A percentile compares a stretch with the other conserved stretches of the same genome.
Evolutionary conservation across 2,888 invertebrate genomes (phyloP).

Genomic region (Troglohyphantes excavatus): DNA sequence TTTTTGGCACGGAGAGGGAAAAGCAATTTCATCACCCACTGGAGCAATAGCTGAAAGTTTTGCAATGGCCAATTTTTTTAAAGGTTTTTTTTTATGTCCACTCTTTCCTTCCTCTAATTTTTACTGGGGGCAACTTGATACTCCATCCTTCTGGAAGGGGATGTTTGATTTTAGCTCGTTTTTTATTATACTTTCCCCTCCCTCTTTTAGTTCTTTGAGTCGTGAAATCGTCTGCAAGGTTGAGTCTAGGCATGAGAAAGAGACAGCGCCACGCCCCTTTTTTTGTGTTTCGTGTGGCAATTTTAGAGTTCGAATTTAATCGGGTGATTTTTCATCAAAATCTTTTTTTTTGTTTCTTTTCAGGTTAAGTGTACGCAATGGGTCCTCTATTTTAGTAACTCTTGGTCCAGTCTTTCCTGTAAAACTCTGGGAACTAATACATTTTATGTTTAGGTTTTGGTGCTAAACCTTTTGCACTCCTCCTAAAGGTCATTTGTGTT

Average conservation of each 20-base stretch:
- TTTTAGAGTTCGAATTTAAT: neutral
- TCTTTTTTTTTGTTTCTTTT: too few relatives aligned
- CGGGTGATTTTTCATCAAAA: too few relatives aligned
- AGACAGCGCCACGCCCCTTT: neutral
- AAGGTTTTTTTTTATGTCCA: slow-evolving; percentile 2
- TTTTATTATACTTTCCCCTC: neutral
- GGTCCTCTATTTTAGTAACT: too few relatives aligned
- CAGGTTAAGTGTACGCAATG: too few relatives aligned
- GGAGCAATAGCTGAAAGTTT: slow-evolving; percentile 15
- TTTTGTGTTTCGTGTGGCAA: neutral
- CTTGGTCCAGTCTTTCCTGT: too few relatives aligned
- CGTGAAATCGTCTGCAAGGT: neutral
- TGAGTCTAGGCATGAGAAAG: too few relatives aligned
- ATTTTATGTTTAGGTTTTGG: too few relatives aligned
- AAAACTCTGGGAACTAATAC: too few relatives aligned
- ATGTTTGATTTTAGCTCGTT: neutral
- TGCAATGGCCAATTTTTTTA: slow-evolving; percentile 39
- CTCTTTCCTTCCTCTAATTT: slow-evolving; percentile 14
- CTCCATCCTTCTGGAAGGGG: slow-evolving; percentile 18
- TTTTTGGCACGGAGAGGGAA: neutral
- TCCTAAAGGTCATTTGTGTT: too few relatives aligned
- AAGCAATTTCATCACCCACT: slow-evolving; percentile 11
- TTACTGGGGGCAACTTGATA: neutral
- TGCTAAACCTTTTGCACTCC: too few relatives aligned
- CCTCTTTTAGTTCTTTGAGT: neutral